Conservation (phyloP, 1,140 invertebrate genomes). For the Apis dorsata region DNA sequence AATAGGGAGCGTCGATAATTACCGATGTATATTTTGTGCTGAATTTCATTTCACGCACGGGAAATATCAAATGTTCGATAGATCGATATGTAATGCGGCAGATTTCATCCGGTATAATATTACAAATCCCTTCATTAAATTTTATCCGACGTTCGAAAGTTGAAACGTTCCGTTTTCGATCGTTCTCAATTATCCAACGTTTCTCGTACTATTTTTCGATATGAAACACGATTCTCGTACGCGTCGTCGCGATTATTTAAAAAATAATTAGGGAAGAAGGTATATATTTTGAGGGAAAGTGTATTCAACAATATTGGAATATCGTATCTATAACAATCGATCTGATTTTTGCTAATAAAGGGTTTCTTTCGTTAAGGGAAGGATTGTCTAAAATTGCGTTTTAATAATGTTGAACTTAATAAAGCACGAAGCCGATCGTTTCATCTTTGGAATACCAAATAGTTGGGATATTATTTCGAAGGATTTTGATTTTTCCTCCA, state of each 20-base stretch:
- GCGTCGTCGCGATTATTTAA: too few species aligned
- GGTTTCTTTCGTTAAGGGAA: too few species aligned
- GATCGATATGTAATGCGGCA: neutral
- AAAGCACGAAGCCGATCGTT: neutral
- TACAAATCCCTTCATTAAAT: neutral
- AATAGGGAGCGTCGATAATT: neutral
- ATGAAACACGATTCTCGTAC: too few species aligned
- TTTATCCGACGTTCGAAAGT: neutral
- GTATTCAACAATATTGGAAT: too few species aligned
- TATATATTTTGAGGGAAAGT: too few species aligned
- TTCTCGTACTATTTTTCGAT: neutral
- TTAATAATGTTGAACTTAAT: neutral
- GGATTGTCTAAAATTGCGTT: neutral
- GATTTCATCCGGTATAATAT: neutral
- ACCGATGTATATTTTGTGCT: neutral
- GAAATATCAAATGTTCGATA: conserved; percentile 10
- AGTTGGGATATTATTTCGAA: neutral
- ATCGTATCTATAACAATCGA: too few species aligned
- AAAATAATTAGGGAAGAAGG: too few species aligned
- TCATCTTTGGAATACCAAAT: neutral
- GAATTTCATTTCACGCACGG: neutral
- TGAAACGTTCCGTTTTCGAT: neutral
- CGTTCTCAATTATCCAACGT: neutral
- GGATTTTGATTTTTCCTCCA: neutral
- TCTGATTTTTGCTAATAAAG: too few species aligned